Conservation (phyloP, 2,113 vertebrate genomes). For the human (Homo sapiens) region GRCh38 chrX:129663001-129663500, state of each 20-base stretch:
- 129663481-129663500: constrained; percentile 15
- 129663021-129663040: not conserved
- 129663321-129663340: constrained; percentile 67
- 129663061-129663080: not conserved
- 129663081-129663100: not conserved
- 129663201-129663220: not conserved
- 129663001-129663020: not conserved
- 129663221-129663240: constrained; percentile 56
- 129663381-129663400: constrained; percentile 40
- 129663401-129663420: constrained; percentile 30
- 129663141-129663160: not conserved
- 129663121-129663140: not conserved
- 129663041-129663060: not conserved
- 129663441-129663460: constrained; percentile 4
- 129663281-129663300: constrained; percentile 60
- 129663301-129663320: constrained; percentile 73
- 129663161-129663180: not conserved
- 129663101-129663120: not conserved
- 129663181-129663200: not conserved
- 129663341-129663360: constrained; percentile 69
- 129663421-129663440: constrained; percentile 36
- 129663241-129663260: not conserved
- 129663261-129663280: constrained; percentile 48
- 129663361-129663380: constrained; percentile 65
- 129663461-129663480: not conserved